phyloP scores from a whole-genome alignment of 2,888 invertebrate species.

The Xestia xanthographa region DNA sequence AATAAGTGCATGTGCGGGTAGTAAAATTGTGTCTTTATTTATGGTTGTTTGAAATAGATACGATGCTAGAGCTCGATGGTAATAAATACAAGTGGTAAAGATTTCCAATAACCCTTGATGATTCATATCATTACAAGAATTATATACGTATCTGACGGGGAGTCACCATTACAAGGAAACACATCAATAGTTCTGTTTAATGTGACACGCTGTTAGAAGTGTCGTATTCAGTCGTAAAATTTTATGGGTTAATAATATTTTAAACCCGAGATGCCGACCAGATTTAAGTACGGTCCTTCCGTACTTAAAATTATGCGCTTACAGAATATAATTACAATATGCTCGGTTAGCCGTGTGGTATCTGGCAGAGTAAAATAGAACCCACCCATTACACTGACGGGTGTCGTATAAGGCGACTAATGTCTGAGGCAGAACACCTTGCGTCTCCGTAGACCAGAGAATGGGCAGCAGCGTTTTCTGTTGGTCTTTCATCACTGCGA shows the following conservation, averaged over 20 bases:
- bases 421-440: too few species aligned
- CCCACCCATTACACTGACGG: too few species aligned
- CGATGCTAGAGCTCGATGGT: neutral
- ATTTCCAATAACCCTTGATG: constrained; percentile 43
- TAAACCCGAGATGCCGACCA: neutral
- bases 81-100: constrained; percentile 12
- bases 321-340: neutral
- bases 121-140: constrained; percentile 46
- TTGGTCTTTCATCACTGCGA: too few species aligned
- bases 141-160: constrained; percentile 17
- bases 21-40: neutral
- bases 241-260: constrained; percentile 19
- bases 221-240: constrained; percentile 3
- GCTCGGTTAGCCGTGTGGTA: too few species aligned
- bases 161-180: constrained; percentile 45
- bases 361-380: too few species aligned
- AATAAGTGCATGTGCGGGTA: neutral
- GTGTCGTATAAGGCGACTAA: too few species aligned
- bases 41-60: constrained; percentile 14
- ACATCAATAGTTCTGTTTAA: constrained; percentile 15
- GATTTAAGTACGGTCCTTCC: neutral
- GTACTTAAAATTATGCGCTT: neutral
- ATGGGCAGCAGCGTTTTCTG: too few species aligned
- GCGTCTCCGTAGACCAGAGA: too few species aligned
- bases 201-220: constrained; percentile 3